phyloP scores from a whole-genome alignment of 2,888 invertebrate genomes.

The Yponomeuta cagnagella region DNA sequence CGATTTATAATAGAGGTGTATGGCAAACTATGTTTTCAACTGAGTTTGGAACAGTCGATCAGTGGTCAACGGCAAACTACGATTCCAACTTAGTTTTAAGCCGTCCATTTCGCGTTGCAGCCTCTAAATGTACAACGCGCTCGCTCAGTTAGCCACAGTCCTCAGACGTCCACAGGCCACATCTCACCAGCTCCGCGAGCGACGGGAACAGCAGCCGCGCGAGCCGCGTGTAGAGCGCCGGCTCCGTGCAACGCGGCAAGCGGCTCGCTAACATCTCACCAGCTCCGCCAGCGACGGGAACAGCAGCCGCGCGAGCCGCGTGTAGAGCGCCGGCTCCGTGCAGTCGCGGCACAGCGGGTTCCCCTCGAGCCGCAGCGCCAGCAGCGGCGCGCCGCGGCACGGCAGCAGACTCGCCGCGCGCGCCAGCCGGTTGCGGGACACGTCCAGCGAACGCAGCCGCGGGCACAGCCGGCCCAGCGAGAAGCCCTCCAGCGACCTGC shows the following conservation, averaged over 20 bases:
- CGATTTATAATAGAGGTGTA: too few relatives aligned
- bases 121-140: too few relatives aligned
- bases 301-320: slow-evolving; percentile 67
- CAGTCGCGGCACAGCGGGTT: slow-evolving; percentile 83
- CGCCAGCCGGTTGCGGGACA: slow-evolving; percentile 49
- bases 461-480: slow-evolving; percentile 36
- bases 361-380: slow-evolving; percentile 77
- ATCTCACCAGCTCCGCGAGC: slow-evolving; percentile 66
- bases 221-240: slow-evolving; percentile 76
- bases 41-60: too few relatives aligned
- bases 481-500: slow-evolving; percentile 47
- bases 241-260: slow-evolving; percentile 78
- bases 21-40: too few relatives aligned
- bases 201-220: slow-evolving; percentile 72
- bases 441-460: slow-evolving; percentile 38
- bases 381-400: slow-evolving; percentile 54
- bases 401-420: slow-evolving; percentile 34
- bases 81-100: too few relatives aligned
- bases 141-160: too few relatives aligned
- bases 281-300: slow-evolving; percentile 58
- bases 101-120: too few relatives aligned
- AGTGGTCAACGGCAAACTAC: too few relatives aligned
- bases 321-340: slow-evolving; percentile 74
- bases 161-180: too few relatives aligned
- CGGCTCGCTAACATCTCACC: slow-evolving; percentile 53